Conservation (phyloP, 2,113 vertebrate species). For the Carollia perspicillata region DNA sequence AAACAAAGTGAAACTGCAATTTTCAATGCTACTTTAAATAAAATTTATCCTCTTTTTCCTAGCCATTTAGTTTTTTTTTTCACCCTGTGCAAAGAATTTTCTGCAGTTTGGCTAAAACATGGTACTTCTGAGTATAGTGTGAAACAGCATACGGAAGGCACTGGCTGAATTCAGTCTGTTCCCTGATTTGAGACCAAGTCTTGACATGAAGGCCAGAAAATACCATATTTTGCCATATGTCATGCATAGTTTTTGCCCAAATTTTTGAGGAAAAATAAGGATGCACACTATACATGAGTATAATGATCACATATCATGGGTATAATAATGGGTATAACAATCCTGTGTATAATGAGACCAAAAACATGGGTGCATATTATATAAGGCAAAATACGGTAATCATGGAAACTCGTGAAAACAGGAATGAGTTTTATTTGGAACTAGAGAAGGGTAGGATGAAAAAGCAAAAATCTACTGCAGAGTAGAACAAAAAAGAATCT, state of each 20-base stretch:
- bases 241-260: too few species aligned
- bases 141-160: neutral
- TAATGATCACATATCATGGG: too few species aligned
- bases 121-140: neutral
- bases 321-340: too few species aligned
- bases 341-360: too few species aligned
- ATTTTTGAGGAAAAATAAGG: too few species aligned
- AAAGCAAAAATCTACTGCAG: neutral
- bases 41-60: neutral
- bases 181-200: neutral
- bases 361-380: too few species aligned
- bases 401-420: neutral
- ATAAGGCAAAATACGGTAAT: neutral
- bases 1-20: neutral
- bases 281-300: too few species aligned
- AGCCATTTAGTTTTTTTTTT: neutral
- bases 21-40: neutral
- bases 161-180: neutral
- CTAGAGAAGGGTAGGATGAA: neutral
- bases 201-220: neutral
- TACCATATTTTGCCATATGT: too few species aligned
- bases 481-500: neutral
- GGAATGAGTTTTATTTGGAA: neutral
- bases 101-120: neutral
- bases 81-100: neutral